Base-by-base conservation (phyloP, 2,797 vertebrate genomes). In the Acropternis orthonyx region DNA sequence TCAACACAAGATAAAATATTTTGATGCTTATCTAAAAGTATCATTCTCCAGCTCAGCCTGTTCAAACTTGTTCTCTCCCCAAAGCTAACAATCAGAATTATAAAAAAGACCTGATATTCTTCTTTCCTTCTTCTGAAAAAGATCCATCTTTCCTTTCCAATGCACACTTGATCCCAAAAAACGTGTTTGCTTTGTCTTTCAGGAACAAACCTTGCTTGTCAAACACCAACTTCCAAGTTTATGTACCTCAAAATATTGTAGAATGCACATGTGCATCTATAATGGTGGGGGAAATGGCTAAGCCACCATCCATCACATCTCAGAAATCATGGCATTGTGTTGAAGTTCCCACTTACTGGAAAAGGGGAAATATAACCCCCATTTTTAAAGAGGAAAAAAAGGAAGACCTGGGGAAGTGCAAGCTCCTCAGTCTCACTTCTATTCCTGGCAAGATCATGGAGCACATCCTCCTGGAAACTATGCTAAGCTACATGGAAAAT, bases 331-430 rank as follows among this genome's bases (percentile, higher is more conserved):
- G 10, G 22, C 24, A 49, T 10, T 27, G 13, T 15, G 12, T 14
- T 55, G 49, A 63, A 43, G 21, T 22, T 87, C 27, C 43, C 43
- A 56, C 5, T 43, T 43, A 27, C 18, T 27, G 26, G 22, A 63
- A 56, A 63, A 56, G 14, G 5, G 9, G 18, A 15, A 41, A 36
- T 49, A 43, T 16, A 43, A 36, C 2, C 6, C 18, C 14, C 18
- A 49, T 27, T 71, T 49, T 27, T 15, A 32, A 49, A 63, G 32
- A 8, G 3, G 8, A 1, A 1, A 3, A 12, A 2, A 13, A 46
- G 8, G 28, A 63, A 71, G 12, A 19, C 5, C 5, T 7, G 4
- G 7, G 7, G 14, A 84, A 0, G 0, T 71, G 32, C 24, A 65
- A 8, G 26, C 24, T 11, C 3, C 2, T 44, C 58, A 56, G 36